A percentile compares a stretch with the other conserved stretches of the same genome.
These are phyloP conservation scores for Stramonita haemastoma DNA, from an alignment of 2,888 invertebrate species.

Conservation along the genomic window DNA sequence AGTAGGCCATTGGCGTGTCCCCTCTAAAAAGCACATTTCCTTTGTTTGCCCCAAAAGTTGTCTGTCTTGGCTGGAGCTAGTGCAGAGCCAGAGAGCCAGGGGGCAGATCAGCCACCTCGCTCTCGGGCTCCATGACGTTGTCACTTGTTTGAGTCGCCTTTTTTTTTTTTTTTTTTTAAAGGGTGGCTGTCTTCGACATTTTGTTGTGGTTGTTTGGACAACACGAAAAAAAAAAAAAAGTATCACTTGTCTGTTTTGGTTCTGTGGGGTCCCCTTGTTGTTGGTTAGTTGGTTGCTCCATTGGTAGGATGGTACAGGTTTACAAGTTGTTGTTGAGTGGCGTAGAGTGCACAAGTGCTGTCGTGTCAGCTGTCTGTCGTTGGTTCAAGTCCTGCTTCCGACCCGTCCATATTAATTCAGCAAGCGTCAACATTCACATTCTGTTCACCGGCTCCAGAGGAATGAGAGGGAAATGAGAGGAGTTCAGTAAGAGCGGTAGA, in stretches of 20 bases:
- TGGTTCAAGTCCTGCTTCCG: constrained; percentile 44
- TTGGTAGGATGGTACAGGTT: constrained; percentile 32
- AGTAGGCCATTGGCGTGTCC: constrained; percentile 21
- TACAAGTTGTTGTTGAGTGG: constrained; percentile 34
- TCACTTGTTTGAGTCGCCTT: constrained; percentile 38
- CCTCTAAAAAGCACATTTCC: constrained; percentile 51
- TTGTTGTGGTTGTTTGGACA: constrained; percentile 29
- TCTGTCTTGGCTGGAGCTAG: constrained; percentile 36
- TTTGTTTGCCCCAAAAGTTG: constrained; percentile 45
- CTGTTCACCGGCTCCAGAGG: constrained; percentile 7
- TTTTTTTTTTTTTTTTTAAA: background rate
- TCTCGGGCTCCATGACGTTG: background rate
- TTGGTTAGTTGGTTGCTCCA: constrained; percentile 38
- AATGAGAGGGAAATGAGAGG: background rate
- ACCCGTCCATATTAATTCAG: constrained; percentile 40
- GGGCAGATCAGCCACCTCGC: background rate
- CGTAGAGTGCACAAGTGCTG: constrained; percentile 41
- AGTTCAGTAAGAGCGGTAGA: background rate
- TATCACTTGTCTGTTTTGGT: constrained; percentile 41
- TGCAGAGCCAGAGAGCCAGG: background rate
- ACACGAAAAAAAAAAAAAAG: background rate
- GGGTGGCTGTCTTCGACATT: constrained; percentile 20
- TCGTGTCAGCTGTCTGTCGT: constrained; percentile 39
- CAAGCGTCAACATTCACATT: constrained; percentile 22
- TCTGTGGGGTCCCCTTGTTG: constrained; percentile 40